phyloP scores from a whole-genome alignment of 2,888 invertebrate genomes.

The Luperina nickerlii region DNA sequence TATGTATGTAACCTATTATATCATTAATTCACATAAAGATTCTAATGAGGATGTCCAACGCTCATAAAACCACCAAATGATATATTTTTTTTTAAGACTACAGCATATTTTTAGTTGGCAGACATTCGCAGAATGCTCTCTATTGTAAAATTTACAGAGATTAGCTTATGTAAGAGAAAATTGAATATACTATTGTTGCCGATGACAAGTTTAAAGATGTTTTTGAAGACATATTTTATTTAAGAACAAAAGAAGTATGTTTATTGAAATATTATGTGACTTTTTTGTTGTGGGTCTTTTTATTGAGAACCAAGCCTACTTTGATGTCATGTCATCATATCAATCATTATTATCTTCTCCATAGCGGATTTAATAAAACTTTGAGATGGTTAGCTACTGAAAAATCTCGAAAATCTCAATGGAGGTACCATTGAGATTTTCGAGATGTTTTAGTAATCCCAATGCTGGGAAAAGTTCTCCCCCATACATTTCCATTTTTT shows the following conservation, averaged over 20 bases:
- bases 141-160: slow-evolving; percentile 27
- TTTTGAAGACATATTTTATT: slow-evolving; percentile 12
- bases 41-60: slow-evolving; percentile 48
- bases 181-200: slow-evolving; percentile 15
- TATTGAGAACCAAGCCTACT: background rate
- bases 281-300: slow-evolving; percentile 7
- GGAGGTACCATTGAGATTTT: background rate
- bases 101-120: slow-evolving; percentile 44
- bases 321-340: background rate
- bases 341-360: background rate
- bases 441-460: too few relatives aligned
- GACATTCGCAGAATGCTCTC: slow-evolving; percentile 22
- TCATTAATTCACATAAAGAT: slow-evolving; percentile 42
- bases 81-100: slow-evolving; percentile 35
- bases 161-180: slow-evolving; percentile 43
- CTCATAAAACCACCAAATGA: slow-evolving; percentile 43
- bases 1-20: slow-evolving; percentile 56
- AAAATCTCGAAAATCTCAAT: too few relatives aligned
- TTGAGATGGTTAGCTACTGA: background rate
- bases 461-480: background rate
- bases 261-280: slow-evolving; percentile 24
- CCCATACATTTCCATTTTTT: background rate
- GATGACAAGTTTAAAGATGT: slow-evolving; percentile 39
- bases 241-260: slow-evolving; percentile 10
- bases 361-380: background rate